A percentile compares a stretch with the other conserved stretches of the same genome.
Evolutionary conservation across 1,140 invertebrate species (phyloP).

Genomic region (Drosophila tristis): DNA sequence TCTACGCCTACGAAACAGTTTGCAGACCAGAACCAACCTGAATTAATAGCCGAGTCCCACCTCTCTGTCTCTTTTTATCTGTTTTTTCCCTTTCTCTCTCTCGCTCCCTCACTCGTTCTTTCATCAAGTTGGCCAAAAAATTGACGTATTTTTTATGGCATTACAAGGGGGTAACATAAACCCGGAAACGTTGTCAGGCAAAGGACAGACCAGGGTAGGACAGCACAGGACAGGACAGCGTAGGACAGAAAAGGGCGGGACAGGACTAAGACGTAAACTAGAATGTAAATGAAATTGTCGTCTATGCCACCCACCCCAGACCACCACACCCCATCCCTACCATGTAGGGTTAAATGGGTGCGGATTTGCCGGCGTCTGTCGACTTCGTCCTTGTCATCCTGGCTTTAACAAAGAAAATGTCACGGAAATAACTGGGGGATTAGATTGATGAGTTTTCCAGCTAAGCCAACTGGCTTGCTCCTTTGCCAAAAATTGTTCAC

Average conservation of each 20-base stretch:
- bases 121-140: slow-evolving; percentile 1
- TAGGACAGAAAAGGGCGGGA: background rate
- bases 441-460: slow-evolving; percentile 77
- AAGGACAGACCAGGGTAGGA: too few species aligned
- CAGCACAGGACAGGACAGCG: too few species aligned
- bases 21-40: too few species aligned
- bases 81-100: background rate
- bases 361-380: slow-evolving; percentile 43
- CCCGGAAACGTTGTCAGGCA: slow-evolving; percentile 42
- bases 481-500: background rate
- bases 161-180: slow-evolving; percentile 72
- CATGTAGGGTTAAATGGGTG: slow-evolving; percentile 61
- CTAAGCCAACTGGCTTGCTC: slow-evolving; percentile 60
- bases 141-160: slow-evolving; percentile 62
- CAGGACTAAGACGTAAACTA: slow-evolving; percentile 52
- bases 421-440: slow-evolving; percentile 78
- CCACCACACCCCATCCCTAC: slow-evolving; percentile 6
- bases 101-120: too few species aligned
- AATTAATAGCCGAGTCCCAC: too few species aligned
- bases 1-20: too few species aligned
- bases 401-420: slow-evolving; percentile 74
- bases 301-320: slow-evolving; percentile 9
- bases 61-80: background rate
- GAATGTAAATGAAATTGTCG: slow-evolving; percentile 77
- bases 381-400: slow-evolving; percentile 23